Base-by-base conservation (phyloP, 2,797 vertebrate species). In the Podargus strigoides region DNA sequence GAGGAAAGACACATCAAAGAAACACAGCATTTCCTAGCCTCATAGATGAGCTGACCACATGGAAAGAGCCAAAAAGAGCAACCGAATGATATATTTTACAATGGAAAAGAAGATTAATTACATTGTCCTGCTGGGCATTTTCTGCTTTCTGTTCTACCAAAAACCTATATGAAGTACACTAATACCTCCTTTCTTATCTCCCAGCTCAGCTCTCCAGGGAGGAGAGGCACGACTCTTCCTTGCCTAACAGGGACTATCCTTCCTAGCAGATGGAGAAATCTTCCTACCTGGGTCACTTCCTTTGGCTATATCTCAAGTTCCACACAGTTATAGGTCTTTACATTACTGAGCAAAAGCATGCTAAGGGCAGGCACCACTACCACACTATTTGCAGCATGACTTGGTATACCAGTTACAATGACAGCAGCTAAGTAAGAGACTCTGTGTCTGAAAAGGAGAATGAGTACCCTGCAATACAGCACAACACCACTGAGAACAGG, bases 311-410 rank as follows among this genome's bases (percentile, higher is more conserved):
- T 76, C 27, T 58, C 66, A 84, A 3, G 69, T 27, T 24, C 10
- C 19, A 46, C 12, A 72, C 41, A 42, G 13, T 7, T 59, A 5
- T 8, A 44, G 21, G n/a, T 41, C 44, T 58, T n/a, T 42, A 9
- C 23, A 18, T 34, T 68, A 58, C 55, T 28, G 11, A 80, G 22
- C 42, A 55, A 46, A 70, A 68, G 26, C 0, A 0, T 8, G 49
- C 41, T 73, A 18, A 16, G 46, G 47, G 7, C 42, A 91, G 62
- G 46, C 37, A 89, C 27, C 60, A 49, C 5, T 7, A 30, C 5
- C 3, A 5, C 4, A 1, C 30, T 50, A 17, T 52, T 77, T 50
- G 20, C 20, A 17, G 63, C 8, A 3, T 21, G 27, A 39, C 24
- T 66, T 46, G 39, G 42, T 27, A 49, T 15, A 49, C 55, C 34